Evolutionary conservation across 2,113 vertebrate species (phyloP).

Genomic region (Pavo muticus): DNA sequence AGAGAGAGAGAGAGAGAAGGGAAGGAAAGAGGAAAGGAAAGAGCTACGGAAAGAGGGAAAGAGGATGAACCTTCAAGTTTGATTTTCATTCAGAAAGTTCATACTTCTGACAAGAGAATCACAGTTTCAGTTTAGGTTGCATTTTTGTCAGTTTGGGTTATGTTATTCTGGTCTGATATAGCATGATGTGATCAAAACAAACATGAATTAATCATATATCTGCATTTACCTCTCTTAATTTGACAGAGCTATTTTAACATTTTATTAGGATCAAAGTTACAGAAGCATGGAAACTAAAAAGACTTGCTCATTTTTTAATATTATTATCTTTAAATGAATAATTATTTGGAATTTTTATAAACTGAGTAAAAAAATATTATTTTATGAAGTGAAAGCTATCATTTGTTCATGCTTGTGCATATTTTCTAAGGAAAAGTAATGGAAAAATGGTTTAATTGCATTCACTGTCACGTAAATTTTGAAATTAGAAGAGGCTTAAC

Average conservation of each 20-base stretch:
- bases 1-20: too few species aligned
- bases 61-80: not conserved
- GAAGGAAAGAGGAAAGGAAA: not conserved
- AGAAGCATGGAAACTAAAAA: not conserved
- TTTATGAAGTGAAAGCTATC: not conserved
- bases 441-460: constrained; percentile 29
- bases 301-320: not conserved
- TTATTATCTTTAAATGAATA: not conserved
- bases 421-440: constrained; percentile 14
- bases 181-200: constrained; percentile 18
- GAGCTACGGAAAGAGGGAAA: not conserved
- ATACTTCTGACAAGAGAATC: not conserved
- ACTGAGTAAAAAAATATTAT: constrained; percentile 4
- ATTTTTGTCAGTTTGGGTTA: not conserved
- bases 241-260: not conserved
- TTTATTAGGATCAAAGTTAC: not conserved
- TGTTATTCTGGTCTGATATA: not conserved
- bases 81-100: not conserved
- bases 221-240: not conserved
- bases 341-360: constrained; percentile 9
- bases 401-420: constrained; percentile 1
- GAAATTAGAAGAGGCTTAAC: constrained; percentile 16
- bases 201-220: constrained; percentile 9
- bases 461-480: constrained; percentile 28
- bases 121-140: not conserved